Evolutionary conservation across 2,888 invertebrate species (phyloP).

Genomic region (Kryphioiulus occultus): DNA sequence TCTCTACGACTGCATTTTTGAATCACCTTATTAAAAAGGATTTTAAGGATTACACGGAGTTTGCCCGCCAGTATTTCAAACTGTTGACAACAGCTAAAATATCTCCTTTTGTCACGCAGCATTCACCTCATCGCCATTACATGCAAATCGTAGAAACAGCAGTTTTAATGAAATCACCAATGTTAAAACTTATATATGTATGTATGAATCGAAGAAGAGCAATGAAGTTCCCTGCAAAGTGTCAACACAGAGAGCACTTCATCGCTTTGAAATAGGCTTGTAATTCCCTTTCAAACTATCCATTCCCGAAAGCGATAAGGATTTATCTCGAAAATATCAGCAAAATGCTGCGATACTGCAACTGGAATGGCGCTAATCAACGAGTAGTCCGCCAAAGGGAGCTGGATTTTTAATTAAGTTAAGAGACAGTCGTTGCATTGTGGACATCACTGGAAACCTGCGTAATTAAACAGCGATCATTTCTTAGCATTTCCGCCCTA

Average conservation of each 20-base stretch:
- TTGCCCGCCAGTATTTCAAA: not conserved
- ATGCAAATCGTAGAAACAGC: not conserved
- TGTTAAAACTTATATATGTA: no score
- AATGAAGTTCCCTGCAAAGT: constrained; percentile 6
- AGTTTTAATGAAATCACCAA: constrained; percentile 13
- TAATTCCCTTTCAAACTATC: not conserved
- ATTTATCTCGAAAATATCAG: not conserved
- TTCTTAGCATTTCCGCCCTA: no score
- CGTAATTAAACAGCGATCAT: no score
- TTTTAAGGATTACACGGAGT: not conserved
- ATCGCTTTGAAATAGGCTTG: not conserved
- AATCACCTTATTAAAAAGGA: not conserved
- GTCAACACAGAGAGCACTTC: constrained; percentile 1
- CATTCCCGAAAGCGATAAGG: constrained; percentile 1
- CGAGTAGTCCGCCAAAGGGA: not conserved
- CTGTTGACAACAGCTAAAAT: not conserved
- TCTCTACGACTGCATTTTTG: not conserved
- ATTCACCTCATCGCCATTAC: not conserved
- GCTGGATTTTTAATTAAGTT: not conserved
- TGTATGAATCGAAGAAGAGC: not conserved
- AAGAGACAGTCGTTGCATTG: not conserved
- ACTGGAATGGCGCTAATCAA: not conserved
- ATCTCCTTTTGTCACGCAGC: not conserved
- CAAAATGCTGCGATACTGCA: not conserved
- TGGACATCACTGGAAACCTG: not conserved